Conservation (phyloP, 92 coral and sea anemone genomes). For the Micromussa lordhowensis region DNA sequence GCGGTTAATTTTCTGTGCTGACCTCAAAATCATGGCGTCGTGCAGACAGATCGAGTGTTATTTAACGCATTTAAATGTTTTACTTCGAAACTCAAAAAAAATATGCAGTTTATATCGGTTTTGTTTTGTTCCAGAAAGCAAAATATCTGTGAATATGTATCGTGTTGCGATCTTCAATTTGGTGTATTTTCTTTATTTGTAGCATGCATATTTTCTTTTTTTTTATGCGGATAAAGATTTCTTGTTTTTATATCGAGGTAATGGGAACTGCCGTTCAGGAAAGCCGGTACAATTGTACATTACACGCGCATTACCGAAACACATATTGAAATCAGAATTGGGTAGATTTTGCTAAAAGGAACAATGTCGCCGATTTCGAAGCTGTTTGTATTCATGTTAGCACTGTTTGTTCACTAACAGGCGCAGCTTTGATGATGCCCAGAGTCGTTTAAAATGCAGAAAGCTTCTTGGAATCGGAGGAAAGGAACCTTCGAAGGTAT, state of each 20-base stretch:
- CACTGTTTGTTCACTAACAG: slow-evolving; percentile 55
- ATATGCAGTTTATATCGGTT: background rate
- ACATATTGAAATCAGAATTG: slow-evolving; percentile 13
- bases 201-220: background rate
- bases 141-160: slow-evolving; percentile 15
- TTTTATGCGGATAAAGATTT: no score
- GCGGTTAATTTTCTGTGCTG: slow-evolving; percentile 18
- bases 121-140: slow-evolving; percentile 6
- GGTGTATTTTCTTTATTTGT: background rate
- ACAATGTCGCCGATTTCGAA: slow-evolving; percentile 14
- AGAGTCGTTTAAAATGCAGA: slow-evolving; percentile 96
- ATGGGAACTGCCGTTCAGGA: background rate
- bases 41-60: background rate
- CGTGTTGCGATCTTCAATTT: background rate
- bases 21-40: slow-evolving; percentile 24
- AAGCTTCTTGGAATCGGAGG: slow-evolving; percentile 97
- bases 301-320: background rate
- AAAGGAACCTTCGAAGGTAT: slow-evolving; percentile 95
- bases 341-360: slow-evolving; percentile 21
- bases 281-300: background rate
- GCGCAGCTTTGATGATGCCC: slow-evolving; percentile 99
- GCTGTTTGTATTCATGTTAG: slow-evolving; percentile 41
- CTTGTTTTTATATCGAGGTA: background rate
- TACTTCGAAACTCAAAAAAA: background rate
- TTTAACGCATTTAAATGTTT: background rate